Base-by-base conservation (phyloP, 2,888 invertebrate species). In the Anoplius nigerrimus region DNA sequence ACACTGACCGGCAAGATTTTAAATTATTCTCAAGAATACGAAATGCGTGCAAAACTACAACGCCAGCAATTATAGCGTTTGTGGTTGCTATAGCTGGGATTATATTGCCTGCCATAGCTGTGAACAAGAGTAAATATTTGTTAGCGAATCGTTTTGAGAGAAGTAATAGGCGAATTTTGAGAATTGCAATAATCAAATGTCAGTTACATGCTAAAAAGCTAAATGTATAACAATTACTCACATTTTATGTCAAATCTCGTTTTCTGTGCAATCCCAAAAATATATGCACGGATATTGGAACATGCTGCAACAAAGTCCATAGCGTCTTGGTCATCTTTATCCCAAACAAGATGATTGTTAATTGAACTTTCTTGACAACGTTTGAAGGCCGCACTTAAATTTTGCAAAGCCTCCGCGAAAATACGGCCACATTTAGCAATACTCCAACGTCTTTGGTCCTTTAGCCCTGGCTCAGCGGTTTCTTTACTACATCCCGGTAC, bases 81-180 rank as follows among this genome's bases (percentile, higher is more conserved):
- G 99, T 98, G 0, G 99, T 98, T 5, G 99, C 99, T 85, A 99
- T 99, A 0, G 99, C 99, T 6, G 99, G 99, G 84, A 99, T 98
- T 80, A 99, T 99, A 89, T 99, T 99, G 16, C 99, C 99, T 0
- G 99, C 99, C 96, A 99, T 99, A 0, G 99, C 94, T 95, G 89
- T 48, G 16, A 15, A 45, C 1, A 52, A 52, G 11, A 34, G 11
- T 11, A 1, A 34, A 18, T 56, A 27, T 27, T 27, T 8, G 34
- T 56, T 56, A 34, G n/a, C 20, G 13, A 0, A 1, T 5, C 56
- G 18, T 48, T 42, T 55, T 42, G 8, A 55, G 1, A 2, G 22
- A 11, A 27, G 48, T 48, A 57, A 42, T 59, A n/a, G n/a, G n/a
- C n/a, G n/a, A n/a, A n/a, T n/a, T n/a, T n/a, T n/a, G n/a, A n/a